Evolutionary conservation across 2,888 invertebrate genomes (phyloP).

Genomic region (Tyria jacobaeae): DNA sequence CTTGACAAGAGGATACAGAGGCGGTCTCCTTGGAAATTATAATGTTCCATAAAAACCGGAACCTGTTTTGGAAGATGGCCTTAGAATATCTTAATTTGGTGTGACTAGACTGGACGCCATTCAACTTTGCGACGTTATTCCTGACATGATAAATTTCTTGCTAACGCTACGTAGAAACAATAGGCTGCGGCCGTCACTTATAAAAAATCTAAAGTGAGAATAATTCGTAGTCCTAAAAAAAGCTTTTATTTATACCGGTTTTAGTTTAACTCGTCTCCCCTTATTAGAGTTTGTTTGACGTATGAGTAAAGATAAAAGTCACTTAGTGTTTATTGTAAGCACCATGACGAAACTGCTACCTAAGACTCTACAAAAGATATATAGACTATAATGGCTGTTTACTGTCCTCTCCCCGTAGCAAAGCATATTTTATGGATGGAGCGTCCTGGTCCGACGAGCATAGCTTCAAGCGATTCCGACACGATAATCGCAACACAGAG

Average conservation of each 20-base stretch:
- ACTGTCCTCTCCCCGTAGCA: slow-evolving; percentile 59
- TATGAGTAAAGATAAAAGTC: slow-evolving; percentile 24
- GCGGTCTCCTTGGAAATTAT: slow-evolving; percentile 79
- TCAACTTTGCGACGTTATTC: slow-evolving; percentile 68
- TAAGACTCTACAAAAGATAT: slow-evolving; percentile 47
- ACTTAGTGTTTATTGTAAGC: slow-evolving; percentile 29
- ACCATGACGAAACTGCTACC: slow-evolving; percentile 36
- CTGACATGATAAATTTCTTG: slow-evolving; percentile 64
- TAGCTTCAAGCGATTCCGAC: slow-evolving; percentile 66
- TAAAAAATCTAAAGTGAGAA: slow-evolving; percentile 33
- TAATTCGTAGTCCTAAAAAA: slow-evolving; percentile 27
- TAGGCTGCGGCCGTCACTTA: slow-evolving; percentile 31
- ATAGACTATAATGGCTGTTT: slow-evolving; percentile 58
- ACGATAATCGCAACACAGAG: slow-evolving; percentile 70
- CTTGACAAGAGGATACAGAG: slow-evolving; percentile 57
- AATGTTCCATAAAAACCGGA: slow-evolving; percentile 67
- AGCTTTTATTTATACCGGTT: slow-evolving; percentile 29
- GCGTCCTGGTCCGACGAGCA: slow-evolving; percentile 56
- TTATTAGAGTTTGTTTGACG: slow-evolving; percentile 18
- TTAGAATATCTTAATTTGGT: slow-evolving; percentile 69
- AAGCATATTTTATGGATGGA: slow-evolving; percentile 57
- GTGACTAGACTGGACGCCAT: slow-evolving; percentile 74
- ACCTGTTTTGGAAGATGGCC: slow-evolving; percentile 71
- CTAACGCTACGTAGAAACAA: slow-evolving; percentile 44
- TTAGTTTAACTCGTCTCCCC: slow-evolving; percentile 15